phyloP scores from a whole-genome alignment of 2,113 vertebrate genomes.

The Centropus unirufus region DNA sequence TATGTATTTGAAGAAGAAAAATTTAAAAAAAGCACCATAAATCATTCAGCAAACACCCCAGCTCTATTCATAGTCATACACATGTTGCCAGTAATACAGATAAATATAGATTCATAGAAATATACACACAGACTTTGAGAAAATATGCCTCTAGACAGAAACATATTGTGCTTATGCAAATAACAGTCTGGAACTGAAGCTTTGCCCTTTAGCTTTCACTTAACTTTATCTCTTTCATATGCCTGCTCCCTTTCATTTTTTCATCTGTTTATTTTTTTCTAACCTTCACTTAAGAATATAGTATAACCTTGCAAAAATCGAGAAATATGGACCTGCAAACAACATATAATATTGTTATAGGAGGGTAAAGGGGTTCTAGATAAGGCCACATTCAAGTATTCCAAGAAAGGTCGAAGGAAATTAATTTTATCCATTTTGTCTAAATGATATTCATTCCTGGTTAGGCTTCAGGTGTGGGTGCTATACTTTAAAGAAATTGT shows the following conservation, averaged over 20 bases:
- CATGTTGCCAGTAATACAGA: slow-evolving; percentile 79
- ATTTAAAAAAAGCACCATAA: slow-evolving; percentile 63
- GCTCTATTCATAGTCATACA: slow-evolving; percentile 79
- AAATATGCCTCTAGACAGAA: slow-evolving; percentile 80
- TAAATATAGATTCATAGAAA: slow-evolving; percentile 82
- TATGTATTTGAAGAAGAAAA: slow-evolving; percentile 49
- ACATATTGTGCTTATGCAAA: slow-evolving; percentile 83
- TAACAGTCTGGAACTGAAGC: slow-evolving; percentile 78
- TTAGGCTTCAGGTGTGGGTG: slow-evolving; percentile 72
- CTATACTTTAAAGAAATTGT: slow-evolving; percentile 77
- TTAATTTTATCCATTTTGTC: slow-evolving; percentile 59
- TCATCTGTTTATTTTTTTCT: slow-evolving; percentile 78
- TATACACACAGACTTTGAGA: slow-evolving; percentile 76
- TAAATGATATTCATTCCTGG: slow-evolving; percentile 40
- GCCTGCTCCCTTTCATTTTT: slow-evolving; percentile 46
- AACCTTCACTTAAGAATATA: slow-evolving; percentile 67
- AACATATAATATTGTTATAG: slow-evolving; percentile 44
- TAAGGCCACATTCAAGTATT: slow-evolving; percentile 56
- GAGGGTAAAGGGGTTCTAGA: not conserved
- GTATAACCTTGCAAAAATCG: slow-evolving; percentile 73
- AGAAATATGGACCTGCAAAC: slow-evolving; percentile 70
- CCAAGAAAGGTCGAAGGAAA: slow-evolving; percentile 73
- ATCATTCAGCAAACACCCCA: slow-evolving; percentile 70
- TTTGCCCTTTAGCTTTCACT: slow-evolving; percentile 79
- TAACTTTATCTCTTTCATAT: slow-evolving; percentile 65